Evolutionary conservation across 2,888 invertebrate genomes (phyloP).

Genomic region (Erpobdella octoculata): DNA sequence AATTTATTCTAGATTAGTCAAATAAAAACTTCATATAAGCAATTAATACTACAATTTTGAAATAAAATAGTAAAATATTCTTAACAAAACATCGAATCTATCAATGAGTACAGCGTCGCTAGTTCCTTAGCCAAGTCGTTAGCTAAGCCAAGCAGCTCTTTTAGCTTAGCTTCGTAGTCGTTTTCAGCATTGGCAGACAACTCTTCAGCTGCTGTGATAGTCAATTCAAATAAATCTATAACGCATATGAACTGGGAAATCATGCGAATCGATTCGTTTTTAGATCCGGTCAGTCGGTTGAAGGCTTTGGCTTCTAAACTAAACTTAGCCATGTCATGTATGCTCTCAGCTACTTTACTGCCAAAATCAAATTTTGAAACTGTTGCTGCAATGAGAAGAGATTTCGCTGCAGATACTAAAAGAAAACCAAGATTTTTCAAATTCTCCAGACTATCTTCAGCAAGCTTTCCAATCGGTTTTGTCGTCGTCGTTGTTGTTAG

Average conservation of each 20-base stretch:
- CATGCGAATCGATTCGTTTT: too few relatives aligned
- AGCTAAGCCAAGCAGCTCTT: not conserved
- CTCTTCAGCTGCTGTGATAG: not conserved
- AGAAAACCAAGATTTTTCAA: not conserved
- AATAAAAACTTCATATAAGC: too few relatives aligned
- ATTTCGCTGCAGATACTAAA: not conserved
- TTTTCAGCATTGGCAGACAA: not conserved
- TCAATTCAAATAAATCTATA: not conserved
- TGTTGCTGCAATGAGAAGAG: not conserved
- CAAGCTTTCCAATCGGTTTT: too few relatives aligned
- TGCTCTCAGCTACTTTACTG: not conserved
- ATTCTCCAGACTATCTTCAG: not conserved
- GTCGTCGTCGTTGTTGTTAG: not conserved
- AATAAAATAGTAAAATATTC: too few relatives aligned
- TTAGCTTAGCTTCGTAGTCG: not conserved
- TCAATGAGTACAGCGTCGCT: too few relatives aligned
- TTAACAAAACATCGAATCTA: too few relatives aligned
- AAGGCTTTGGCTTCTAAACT: not conserved
- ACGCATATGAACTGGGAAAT: not conserved
- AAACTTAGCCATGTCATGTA: not conserved
- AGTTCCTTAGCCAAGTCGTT: constrained; percentile 1
- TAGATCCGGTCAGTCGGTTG: not conserved
- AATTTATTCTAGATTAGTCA: too few relatives aligned
- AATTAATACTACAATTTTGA: too few relatives aligned
- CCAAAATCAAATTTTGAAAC: not conserved